Evolutionary conservation across 2,888 invertebrate species (phyloP).

Genomic region (Hofmannophila pseudospretella): DNA sequence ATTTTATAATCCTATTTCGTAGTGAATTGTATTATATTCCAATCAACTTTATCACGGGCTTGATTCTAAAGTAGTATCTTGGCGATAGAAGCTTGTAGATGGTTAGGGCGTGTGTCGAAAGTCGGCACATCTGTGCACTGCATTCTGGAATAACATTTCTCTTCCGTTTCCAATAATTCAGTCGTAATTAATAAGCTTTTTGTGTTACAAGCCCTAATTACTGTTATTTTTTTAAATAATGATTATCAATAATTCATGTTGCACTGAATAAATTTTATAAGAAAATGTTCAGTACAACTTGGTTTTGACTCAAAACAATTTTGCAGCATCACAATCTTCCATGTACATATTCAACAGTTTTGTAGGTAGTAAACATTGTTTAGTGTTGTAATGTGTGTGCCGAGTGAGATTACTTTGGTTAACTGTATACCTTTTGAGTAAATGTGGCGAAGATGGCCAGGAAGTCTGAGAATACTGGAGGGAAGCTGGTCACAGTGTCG

Average conservation of each 20-base stretch:
- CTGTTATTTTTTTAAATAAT: too few species aligned
- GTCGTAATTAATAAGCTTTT: constrained; percentile 12
- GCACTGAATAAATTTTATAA: too few species aligned
- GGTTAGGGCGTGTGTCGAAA: constrained; percentile 38
- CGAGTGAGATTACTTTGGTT: constrained; percentile 41
- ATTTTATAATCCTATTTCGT: constrained; percentile 38
- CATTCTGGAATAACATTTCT: constrained; percentile 33
- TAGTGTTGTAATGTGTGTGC: constrained; percentile 63
- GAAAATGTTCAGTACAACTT: too few species aligned
- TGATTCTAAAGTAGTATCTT: constrained; percentile 12
- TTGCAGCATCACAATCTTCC: constrained; percentile 16
- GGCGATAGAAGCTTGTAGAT: constrained; percentile 15
- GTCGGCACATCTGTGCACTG: constrained; percentile 49
- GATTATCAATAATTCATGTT: too few species aligned
- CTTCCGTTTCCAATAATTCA: constrained; percentile 41
- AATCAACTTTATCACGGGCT: constrained; percentile 22
- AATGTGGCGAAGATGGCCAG: constrained; percentile 80
- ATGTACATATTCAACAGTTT: constrained; percentile 19
- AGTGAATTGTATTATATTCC: constrained; percentile 26
- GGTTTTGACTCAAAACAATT: too few species aligned
- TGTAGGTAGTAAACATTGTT: constrained; percentile 22
- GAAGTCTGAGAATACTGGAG: constrained; percentile 82
- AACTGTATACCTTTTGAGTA: constrained; percentile 41
- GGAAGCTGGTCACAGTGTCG: constrained; percentile 88
- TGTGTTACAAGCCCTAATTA: background rate